phyloP scores from a whole-genome alignment of 2,888 invertebrate genomes.

The Octonoba sinensis region DNA sequence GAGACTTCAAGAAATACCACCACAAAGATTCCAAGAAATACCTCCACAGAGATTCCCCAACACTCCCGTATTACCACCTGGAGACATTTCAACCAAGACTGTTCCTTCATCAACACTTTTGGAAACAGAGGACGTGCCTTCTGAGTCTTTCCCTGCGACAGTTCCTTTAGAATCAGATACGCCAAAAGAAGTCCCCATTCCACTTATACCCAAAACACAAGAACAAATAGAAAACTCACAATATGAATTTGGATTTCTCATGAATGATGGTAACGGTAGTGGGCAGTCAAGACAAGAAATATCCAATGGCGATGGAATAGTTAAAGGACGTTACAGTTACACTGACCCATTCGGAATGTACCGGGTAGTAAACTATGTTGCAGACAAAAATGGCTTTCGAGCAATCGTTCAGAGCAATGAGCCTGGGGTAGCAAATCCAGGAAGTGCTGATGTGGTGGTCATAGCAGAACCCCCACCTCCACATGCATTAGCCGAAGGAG shows the following conservation, averaged over 20 bases:
- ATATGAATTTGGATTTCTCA: slow-evolving; percentile 45
- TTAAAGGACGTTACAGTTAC: slow-evolving; percentile 50
- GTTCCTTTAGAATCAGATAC: no score
- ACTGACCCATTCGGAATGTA: slow-evolving; percentile 25
- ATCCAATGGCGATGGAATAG: slow-evolving; percentile 21
- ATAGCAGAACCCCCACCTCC: slow-evolving; percentile 34
- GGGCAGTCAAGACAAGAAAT: slow-evolving; percentile 40
- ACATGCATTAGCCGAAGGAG: slow-evolving; percentile 24
- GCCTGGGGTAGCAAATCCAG: slow-evolving; percentile 43
- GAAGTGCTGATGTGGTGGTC: slow-evolving; percentile 48
- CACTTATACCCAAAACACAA: no score
- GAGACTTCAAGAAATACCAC: no score
- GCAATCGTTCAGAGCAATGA: slow-evolving; percentile 37
- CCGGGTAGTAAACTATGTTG: slow-evolving; percentile 38
- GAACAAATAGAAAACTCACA: not conserved
- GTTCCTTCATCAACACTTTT: not conserved
- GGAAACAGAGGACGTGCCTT: not conserved
- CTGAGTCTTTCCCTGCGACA: no score
- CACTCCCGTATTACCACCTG: not conserved
- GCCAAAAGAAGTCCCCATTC: no score
- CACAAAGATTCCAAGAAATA: not conserved
- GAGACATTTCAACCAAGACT: not conserved
- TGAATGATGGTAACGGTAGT: slow-evolving; percentile 48
- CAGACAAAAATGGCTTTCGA: slow-evolving; percentile 44
- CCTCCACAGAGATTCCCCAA: not conserved